A percentile compares a stretch with the other conserved stretches of the same genome.
These are phyloP conservation scores for Druceiella hillmani DNA, from an alignment of 2,888 invertebrate species.

Conservation along the genomic window DNA sequence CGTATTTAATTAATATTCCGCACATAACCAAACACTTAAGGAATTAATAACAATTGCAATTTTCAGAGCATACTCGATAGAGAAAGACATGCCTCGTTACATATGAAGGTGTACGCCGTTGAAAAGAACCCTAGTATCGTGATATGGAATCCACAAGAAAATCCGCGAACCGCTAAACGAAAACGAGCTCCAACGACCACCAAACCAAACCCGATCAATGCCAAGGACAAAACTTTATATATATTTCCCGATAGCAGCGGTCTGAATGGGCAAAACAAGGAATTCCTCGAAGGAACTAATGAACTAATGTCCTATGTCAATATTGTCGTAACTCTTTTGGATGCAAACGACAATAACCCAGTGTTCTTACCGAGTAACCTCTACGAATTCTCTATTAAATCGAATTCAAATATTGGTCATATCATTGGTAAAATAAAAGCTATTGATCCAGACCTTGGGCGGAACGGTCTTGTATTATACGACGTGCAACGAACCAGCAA, in stretches of 20 bases:
- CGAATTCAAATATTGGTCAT: conserved; percentile 63
- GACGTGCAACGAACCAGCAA: conserved; percentile 65
- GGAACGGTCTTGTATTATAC: conserved; percentile 67
- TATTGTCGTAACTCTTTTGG: conserved; percentile 76
- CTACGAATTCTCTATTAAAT: conserved; percentile 70
- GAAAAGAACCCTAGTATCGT: conserved; percentile 70
- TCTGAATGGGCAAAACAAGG: conserved; percentile 39
- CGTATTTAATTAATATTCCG: too few species aligned
- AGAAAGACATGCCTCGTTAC: conserved; percentile 66
- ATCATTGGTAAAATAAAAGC: conserved; percentile 75
- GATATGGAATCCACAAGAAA: conserved; percentile 42
- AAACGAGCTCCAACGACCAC: conserved; percentile 33
- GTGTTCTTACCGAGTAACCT: conserved; percentile 78
- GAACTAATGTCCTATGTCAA: conserved; percentile 55
- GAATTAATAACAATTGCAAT: neutral
- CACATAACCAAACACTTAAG: too few species aligned
- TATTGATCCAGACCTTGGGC: conserved; percentile 73
- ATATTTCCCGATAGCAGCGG: conserved; percentile 45
- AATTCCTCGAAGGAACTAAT: conserved; percentile 37
- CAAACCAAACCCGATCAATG: conserved; percentile 27
- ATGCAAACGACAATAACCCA: conserved; percentile 90
- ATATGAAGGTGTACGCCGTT: conserved; percentile 72
- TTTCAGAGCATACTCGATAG: conserved; percentile 69
- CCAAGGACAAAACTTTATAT: conserved; percentile 45
- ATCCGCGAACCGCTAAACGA: conserved; percentile 41